Conservation (phyloP, 2,797 vertebrate species). For the Hozukius guyotensis region DNA sequence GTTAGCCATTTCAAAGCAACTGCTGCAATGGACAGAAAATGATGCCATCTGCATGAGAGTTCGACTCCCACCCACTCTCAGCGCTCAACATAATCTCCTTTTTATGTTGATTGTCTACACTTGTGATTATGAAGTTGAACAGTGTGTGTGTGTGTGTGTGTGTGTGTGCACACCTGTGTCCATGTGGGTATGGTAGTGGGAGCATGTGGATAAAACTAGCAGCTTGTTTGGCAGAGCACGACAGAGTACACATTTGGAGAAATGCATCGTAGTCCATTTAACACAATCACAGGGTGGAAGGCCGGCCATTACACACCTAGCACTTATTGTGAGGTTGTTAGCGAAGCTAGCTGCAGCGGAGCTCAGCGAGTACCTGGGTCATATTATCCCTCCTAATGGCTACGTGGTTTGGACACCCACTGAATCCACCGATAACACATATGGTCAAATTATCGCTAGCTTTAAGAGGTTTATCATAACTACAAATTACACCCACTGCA, state of each 20-base stretch:
- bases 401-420: neutral
- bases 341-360: constrained; percentile 24
- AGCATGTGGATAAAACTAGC: neutral
- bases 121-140: constrained; percentile 49
- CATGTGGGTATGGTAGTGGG: neutral
- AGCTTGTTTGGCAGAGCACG: constrained; percentile 24
- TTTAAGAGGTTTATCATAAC: neutral
- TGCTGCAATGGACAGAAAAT: constrained; percentile 44
- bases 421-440: neutral
- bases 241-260: constrained; percentile 26
- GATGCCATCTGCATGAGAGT: constrained; percentile 55
- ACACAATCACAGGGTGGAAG: constrained; percentile 21
- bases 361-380: constrained; percentile 2
- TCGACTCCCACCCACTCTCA: constrained; percentile 49
- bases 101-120: constrained; percentile 61
- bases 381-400: constrained; percentile 1
- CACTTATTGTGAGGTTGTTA: constrained; percentile 40
- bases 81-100: constrained; percentile 38
- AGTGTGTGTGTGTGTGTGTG: neutral
- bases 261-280: constrained; percentile 18
- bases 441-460: neutral
- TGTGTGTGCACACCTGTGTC: constrained; percentile 11
- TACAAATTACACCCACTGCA: neutral
- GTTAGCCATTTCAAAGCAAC: constrained; percentile 51
- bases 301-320: neutral